Conservation (phyloP, 2,797 vertebrate genomes). For the Helostoma temminkii region DNA sequence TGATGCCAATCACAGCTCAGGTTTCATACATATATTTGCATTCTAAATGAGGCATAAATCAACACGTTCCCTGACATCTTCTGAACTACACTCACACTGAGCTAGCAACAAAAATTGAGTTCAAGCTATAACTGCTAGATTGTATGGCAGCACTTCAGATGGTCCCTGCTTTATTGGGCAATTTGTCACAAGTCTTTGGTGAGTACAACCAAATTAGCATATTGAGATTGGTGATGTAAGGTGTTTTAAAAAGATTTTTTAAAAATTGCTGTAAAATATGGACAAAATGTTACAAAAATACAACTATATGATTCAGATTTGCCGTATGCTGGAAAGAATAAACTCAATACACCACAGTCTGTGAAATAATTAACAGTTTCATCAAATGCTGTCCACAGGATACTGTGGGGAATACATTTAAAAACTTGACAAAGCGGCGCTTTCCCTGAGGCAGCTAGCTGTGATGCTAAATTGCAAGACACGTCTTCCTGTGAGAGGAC, state of each 20-base stretch:
- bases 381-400: conserved; percentile 46
- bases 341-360: conserved; percentile 46
- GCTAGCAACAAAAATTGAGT: conserved; percentile 57
- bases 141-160: conserved; percentile 40
- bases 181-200: conserved; percentile 50
- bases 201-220: conserved; percentile 50
- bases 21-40: conserved; percentile 63
- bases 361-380: conserved; percentile 60
- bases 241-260: too few relatives aligned
- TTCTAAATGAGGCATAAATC: conserved; percentile 64
- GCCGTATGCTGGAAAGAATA: conserved; percentile 49
- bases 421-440: conserved; percentile 42
- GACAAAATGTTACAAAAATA: conserved; percentile 21
- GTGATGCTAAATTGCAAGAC: conserved; percentile 28
- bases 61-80: conserved; percentile 53
- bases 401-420: conserved; percentile 37
- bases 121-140: conserved; percentile 45
- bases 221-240: conserved; percentile 35
- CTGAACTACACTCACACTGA: conserved; percentile 50
- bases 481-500: conserved; percentile 32
- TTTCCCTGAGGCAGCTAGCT: conserved; percentile 23
- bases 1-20: conserved; percentile 49
- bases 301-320: conserved; percentile 34
- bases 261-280: conserved; percentile 22
- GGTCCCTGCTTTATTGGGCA: conserved; percentile 42